Conservation (phyloP, 2,888 invertebrate species). For the Meliscaeva auricollis region DNA sequence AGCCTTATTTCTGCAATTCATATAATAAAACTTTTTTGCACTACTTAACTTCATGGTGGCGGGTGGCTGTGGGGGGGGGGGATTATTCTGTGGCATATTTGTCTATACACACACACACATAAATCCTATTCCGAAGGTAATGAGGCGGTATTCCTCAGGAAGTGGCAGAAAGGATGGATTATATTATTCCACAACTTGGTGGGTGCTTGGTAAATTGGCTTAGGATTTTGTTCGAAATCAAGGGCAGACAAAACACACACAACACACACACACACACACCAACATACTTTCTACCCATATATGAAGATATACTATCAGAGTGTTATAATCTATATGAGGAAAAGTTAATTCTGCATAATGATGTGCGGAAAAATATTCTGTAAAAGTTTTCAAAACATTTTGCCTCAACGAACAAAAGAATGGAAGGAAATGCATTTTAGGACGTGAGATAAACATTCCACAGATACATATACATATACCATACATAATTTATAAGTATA, state of each 20-base stretch:
- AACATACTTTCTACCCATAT: neutral
- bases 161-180: neutral
- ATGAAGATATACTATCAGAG: neutral
- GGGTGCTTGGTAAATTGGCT: slow-evolving; percentile 13
- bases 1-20: slow-evolving; percentile 3
- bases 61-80: neutral
- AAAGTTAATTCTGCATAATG: slow-evolving; percentile 42
- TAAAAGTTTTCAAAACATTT: slow-evolving; percentile 23
- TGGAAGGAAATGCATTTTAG: slow-evolving; percentile 12
- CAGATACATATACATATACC: neutral
- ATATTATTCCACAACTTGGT: slow-evolving; percentile 14
- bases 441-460: slow-evolving; percentile 20
- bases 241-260: neutral
- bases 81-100: too few species aligned
- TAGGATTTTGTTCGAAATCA: slow-evolving; percentile 21
- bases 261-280: neutral
- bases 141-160: slow-evolving; percentile 6
- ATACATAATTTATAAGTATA: too few species aligned
- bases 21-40: neutral
- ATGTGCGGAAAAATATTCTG: slow-evolving; percentile 25
- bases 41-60: neutral
- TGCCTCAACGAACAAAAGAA: slow-evolving; percentile 12
- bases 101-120: neutral
- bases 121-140: slow-evolving; percentile 7
- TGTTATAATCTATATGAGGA: slow-evolving; percentile 22